phyloP scores from a whole-genome alignment of 2,888 invertebrate species.

The Asteroscopus sphinx region DNA sequence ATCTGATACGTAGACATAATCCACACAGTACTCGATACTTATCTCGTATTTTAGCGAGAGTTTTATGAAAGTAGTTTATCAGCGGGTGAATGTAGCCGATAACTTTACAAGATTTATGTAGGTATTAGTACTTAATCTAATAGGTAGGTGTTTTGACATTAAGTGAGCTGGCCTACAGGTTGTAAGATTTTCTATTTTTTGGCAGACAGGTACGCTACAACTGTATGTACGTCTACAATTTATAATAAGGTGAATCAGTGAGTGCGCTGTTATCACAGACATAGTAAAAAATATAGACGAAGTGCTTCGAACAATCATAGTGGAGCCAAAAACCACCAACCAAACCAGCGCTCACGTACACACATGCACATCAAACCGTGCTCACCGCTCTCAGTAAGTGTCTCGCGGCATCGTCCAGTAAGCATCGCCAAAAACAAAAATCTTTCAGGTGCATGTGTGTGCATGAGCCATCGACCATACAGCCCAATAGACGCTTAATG shows the following conservation, averaged over 20 bases:
- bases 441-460: no score
- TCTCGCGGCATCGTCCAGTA: no score
- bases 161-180: conserved; percentile 29
- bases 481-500: no score
- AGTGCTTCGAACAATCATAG: no score
- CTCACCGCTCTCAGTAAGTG: no score
- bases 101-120: conserved; percentile 51
- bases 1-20: conserved; percentile 31
- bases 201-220: conserved; percentile 14
- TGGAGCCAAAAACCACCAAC: no score
- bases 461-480: no score
- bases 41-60: conserved; percentile 38
- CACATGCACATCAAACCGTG: no score
- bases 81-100: conserved; percentile 32
- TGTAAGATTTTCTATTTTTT: conserved; percentile 32
- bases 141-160: conserved; percentile 30
- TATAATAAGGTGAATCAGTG: conserved; percentile 43
- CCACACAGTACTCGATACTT: conserved; percentile 26
- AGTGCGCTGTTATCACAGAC: neutral
- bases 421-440: no score
- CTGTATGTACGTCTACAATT: conserved; percentile 16
- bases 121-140: conserved; percentile 35
- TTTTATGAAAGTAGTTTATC: conserved; percentile 49
- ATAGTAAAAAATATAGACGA: no score
- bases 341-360: no score